Evolutionary conservation across 2,113 vertebrate species (phyloP), one percentile per base, ranked within the genome.

Genomic region (Panurus biarmicus): DNA sequence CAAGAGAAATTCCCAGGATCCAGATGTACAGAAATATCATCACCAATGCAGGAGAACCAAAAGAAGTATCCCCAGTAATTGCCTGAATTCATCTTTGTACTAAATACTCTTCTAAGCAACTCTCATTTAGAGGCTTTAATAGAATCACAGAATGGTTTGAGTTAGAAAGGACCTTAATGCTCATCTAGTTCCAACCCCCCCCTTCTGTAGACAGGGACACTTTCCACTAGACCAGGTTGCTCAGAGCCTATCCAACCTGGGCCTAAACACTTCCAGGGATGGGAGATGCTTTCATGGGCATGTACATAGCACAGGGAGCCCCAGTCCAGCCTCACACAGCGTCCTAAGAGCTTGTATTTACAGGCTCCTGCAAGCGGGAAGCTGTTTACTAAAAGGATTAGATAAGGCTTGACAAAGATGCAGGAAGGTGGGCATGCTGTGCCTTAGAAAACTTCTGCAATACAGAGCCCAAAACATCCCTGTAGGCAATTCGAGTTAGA

Each of bases 311-410:
- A 54, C 33, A 33, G 28, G 5, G n/a, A 2, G 23, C 25, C 24
- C 31, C 7, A 8, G 36, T 9, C 51, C 58, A 83, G 23, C 25
- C 29, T 33, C 60, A 50, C 54, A 50, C 36, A 81, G 35, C 0
- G 1, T 53, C 26, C 42, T 47, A 45, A 72, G 62, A 47, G 51
- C 70, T 72, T 72, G 57, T 79, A 61, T 81, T 87, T 83, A 69
- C 47, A 87, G 90, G 62, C 70, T 36, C 45, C 36, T 24, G 24
- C 3, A 2, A 72, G 44, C 0, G 0, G 82, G 9, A 56, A 45
- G 76, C 76, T 89, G 86, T 84, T 96, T 86, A 75, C 73, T 89
- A 57, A 88, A 79, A 90, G 92, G 53, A 92, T 86, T 83, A 93
- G 89, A 90, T 86, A 80, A 91, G 62, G 76, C 61, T 89, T 74